Percentiles rank a stretch among this genome's conserved stretches.
Evolutionary conservation across 2,797 vertebrate genomes (phyloP).

Genomic region (Artibeus jamaicensis): DNA sequence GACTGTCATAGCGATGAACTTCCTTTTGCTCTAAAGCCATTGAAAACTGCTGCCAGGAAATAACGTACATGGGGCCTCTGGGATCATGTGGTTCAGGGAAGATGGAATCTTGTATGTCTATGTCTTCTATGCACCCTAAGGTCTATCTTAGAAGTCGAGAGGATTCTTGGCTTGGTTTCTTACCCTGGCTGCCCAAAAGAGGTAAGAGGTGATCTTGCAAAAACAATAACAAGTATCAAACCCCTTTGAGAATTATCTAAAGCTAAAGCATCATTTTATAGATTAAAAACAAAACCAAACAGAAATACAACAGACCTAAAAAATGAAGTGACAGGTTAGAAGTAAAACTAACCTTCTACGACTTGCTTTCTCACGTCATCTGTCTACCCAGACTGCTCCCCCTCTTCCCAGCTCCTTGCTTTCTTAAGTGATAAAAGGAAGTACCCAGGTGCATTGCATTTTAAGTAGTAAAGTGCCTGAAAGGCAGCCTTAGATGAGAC

Average conservation of each 20-base stretch:
- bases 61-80: not conserved
- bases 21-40: conserved; percentile 11
- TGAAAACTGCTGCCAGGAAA: conserved; percentile 29
- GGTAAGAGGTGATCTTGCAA: not conserved
- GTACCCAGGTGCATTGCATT: not conserved
- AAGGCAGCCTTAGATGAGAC: not conserved
- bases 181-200: not conserved
- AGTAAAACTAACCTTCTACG: not conserved
- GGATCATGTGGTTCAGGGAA: not conserved
- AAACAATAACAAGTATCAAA: not conserved
- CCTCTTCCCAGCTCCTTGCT: not conserved
- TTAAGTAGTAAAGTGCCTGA: not conserved
- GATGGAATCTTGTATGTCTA: not conserved
- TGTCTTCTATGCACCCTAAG: not conserved
- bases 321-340: not conserved
- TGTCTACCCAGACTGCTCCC: not conserved
- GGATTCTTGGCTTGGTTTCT: not conserved
- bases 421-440: not conserved
- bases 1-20: conserved; percentile 27
- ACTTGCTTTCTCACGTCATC: not conserved
- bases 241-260: not conserved
- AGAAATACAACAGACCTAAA: not conserved
- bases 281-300: not conserved
- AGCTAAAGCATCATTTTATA: not conserved
- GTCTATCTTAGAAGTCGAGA: not conserved